phyloP scores from a whole-genome alignment of 2,888 invertebrate genomes.

The Ochropleura plecta region DNA sequence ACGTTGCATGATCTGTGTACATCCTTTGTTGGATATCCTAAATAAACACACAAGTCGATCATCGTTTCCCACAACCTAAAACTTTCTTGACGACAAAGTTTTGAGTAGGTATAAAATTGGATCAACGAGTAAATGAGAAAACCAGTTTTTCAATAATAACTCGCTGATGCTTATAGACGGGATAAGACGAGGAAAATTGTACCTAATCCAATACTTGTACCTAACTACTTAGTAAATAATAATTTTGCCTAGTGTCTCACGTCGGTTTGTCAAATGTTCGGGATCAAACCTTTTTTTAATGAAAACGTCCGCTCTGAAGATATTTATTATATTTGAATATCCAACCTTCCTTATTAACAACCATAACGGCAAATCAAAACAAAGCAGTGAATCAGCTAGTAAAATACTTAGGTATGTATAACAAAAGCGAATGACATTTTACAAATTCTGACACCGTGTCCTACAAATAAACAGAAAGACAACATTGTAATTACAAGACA shows the following conservation, averaged over 20 bases:
- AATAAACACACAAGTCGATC: not conserved
- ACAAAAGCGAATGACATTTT: not conserved
- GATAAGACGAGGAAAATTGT: too few relatives aligned
- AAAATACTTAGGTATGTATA: too few relatives aligned
- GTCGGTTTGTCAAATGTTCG: too few relatives aligned
- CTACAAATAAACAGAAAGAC: not conserved
- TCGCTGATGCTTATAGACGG: not conserved
- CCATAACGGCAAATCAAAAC: constrained; percentile 21
- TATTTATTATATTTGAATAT: too few relatives aligned
- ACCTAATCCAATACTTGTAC: too few relatives aligned
- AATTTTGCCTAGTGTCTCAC: too few relatives aligned
- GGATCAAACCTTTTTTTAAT: too few relatives aligned
- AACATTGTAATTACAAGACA: constrained; percentile 19
- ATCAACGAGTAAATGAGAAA: not conserved
- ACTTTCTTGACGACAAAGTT: not conserved
- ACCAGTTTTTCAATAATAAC: not conserved
- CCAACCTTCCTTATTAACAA: not conserved
- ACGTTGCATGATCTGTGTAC: too few relatives aligned
- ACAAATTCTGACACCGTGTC: constrained; percentile 1
- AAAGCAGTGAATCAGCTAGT: not conserved
- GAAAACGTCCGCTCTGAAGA: too few relatives aligned
- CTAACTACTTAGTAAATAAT: too few relatives aligned
- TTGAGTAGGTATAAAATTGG: not conserved
- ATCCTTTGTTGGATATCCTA: too few relatives aligned
- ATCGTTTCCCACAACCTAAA: not conserved